Conservation (phyloP, 2,113 vertebrate species). For the Saimiri boliviensis region DNA sequence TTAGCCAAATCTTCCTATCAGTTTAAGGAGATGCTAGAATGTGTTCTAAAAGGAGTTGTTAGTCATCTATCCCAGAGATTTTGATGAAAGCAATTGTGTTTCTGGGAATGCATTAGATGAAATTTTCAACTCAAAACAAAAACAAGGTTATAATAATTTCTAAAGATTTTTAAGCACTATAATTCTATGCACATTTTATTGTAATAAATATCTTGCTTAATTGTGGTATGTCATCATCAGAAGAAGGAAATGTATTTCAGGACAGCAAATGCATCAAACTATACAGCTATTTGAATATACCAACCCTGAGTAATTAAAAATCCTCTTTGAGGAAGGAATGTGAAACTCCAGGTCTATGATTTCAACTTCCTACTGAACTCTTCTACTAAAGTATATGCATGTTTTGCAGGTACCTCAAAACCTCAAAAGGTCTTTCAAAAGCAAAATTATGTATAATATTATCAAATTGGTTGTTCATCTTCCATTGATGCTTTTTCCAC, state of each 20-base stretch:
- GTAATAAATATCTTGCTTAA: conserved; percentile 47
- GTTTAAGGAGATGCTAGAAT: not conserved
- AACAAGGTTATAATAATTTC: not conserved
- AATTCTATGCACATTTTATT: conserved; percentile 39
- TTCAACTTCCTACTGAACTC: not conserved
- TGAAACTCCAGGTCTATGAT: conserved; percentile 3
- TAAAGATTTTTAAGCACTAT: not conserved
- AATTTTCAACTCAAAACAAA: conserved; percentile 50
- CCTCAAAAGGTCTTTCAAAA: not conserved
- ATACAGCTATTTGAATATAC: not conserved
- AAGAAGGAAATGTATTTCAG: conserved; percentile 37
- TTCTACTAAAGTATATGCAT: not conserved
- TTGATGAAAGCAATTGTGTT: conserved; percentile 11
- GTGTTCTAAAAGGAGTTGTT: conserved; percentile 15
- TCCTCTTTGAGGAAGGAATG: not conserved
- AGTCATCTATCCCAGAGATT: conserved; percentile 8
- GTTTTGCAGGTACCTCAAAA: not conserved
- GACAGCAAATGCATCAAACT: conserved; percentile 21
- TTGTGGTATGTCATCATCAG: not conserved
- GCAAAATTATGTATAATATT: conserved; percentile 10
- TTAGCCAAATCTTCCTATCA: not conserved
- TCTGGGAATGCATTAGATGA: conserved; percentile 1
- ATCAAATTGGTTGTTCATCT: not conserved
- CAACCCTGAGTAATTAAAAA: not conserved
- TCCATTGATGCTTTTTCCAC: not conserved